Conservation (phyloP, 2,797 vertebrate genomes). For the Caiman crocodilus region DNA sequence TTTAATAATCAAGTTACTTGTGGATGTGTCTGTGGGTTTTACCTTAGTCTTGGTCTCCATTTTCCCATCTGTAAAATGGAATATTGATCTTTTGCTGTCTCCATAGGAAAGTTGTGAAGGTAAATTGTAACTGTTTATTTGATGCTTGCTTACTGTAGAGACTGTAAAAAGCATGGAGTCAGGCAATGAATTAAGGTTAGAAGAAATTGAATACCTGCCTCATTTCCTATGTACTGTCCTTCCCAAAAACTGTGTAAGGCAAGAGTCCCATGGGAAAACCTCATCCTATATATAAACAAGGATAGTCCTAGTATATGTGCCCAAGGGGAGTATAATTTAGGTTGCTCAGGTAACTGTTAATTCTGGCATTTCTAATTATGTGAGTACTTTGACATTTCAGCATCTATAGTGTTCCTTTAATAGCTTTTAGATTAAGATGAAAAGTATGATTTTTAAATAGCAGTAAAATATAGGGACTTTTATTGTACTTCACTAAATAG, state of each 20-base stretch:
- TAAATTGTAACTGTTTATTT: no score
- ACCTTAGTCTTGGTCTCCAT: background rate
- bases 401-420: no score
- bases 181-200: background rate
- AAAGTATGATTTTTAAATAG: no score
- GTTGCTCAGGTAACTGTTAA: background rate
- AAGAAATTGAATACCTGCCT: rapidly evolving
- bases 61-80: background rate
- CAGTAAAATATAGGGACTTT: no score
- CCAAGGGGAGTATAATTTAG: background rate
- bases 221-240: rapidly evolving
- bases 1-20: no score
- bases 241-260: background rate
- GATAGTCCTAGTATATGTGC: background rate
- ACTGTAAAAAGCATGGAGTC: background rate
- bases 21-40: background rate
- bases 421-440: no score
- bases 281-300: no score
- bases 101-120: no score
- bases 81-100: background rate
- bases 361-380: no score
- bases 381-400: no score
- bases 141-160: no score
- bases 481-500: no score
- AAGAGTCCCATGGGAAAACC: background rate